Evolutionary conservation across 2,888 invertebrate genomes (phyloP), one percentile per base, ranked within the genome.

Genomic region (Acrobasis suavella): DNA sequence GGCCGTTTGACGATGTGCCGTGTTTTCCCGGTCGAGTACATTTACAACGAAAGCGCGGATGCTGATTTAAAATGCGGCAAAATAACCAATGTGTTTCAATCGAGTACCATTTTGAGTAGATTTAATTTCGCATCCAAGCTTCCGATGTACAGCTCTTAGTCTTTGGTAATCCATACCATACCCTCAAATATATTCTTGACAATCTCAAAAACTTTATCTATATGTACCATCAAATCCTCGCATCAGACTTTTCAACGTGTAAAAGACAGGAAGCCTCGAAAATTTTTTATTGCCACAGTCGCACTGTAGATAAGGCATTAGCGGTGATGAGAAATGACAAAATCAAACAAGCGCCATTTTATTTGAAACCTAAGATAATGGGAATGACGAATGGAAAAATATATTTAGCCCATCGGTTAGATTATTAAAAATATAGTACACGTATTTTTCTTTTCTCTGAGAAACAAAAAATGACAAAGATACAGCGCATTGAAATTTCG

Each of bases 221-320:
- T 69, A 71, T n/a, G n/a, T 68, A 70, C 71, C 64, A 60, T 66
- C 68, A 72, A 74, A 69, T 71, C 50, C 69, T 63, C 63, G 64
- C 60, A 63, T 73, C 73, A 76, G 74, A 69, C 73, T 74, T 72
- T 69, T 67, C 22, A 54, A 60, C 37, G 42, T 60, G 55, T 64
- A 65, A 66, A 67, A 63, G 66, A 67, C 67, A 65, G 62, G 62
- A 59, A 67, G 65, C 69, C 70, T 54, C 61, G 14, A 61, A 60
- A 61, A 61, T 49, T 62, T 46, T 66, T 63, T 63, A 66, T 62
- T 73, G 15, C 49, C 16, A 78, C 80, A 83, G 81, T 82, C 69
- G 69, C 51, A 82, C 80, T 81, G 79, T 75, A 76, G 64, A 63
- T 66, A 68, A 66, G 68, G 62, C 67, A 56, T 42, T 56, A 22